phyloP scores from a whole-genome alignment of 2,797 vertebrate species.

The Peromyscus nudipes region DNA sequence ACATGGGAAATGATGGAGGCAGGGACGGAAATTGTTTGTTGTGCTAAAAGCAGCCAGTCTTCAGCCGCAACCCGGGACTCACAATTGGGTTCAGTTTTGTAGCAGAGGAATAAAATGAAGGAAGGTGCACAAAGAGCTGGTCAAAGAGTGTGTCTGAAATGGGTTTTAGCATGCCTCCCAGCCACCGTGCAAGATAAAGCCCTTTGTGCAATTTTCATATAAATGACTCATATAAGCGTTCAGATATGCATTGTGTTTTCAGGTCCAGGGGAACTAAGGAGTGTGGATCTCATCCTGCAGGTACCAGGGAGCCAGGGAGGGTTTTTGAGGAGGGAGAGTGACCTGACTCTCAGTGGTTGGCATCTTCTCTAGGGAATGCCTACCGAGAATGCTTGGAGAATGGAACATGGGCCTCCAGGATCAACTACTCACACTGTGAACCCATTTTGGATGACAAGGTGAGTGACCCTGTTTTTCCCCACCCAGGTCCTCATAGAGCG shows the following conservation, averaged over 20 bases:
- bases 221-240: neutral
- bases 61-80: neutral
- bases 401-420: slow-evolving; percentile 97
- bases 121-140: neutral
- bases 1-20: neutral
- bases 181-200: neutral
- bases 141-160: neutral
- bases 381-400: slow-evolving; percentile 97
- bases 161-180: neutral
- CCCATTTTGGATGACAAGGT: slow-evolving; percentile 98
- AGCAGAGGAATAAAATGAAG: slow-evolving; percentile 41
- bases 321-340: neutral
- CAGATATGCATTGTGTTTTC: neutral
- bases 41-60: slow-evolving; percentile 19
- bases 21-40: neutral
- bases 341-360: neutral
- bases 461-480: slow-evolving; percentile 74
- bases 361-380: slow-evolving; percentile 92
- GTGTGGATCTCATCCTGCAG: neutral
- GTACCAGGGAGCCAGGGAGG: neutral
- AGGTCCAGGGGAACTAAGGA: neutral
- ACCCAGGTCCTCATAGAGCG: neutral
- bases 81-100: neutral
- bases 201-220: neutral
- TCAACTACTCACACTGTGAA: slow-evolving; percentile 98